Conservation (phyloP, 2,888 invertebrate species). For the Beris morrisii region DNA sequence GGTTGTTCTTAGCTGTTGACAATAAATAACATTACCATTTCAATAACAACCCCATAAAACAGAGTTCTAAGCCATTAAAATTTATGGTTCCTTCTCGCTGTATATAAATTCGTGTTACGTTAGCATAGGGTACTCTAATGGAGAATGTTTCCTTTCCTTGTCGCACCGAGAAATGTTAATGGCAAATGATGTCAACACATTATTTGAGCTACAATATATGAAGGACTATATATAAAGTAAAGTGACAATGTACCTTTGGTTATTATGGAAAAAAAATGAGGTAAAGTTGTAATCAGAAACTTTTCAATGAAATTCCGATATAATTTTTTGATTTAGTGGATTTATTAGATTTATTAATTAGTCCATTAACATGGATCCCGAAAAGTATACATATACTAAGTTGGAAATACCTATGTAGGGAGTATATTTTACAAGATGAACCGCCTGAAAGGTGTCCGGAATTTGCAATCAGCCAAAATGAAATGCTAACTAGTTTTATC, state of each 20-base stretch:
- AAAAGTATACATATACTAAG: too few relatives aligned
- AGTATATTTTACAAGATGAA: too few relatives aligned
- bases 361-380: too few relatives aligned
- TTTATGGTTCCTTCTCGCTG: constrained; percentile 29
- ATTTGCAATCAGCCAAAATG: too few relatives aligned
- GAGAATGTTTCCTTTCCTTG: constrained; percentile 19
- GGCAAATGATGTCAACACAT: constrained; percentile 30
- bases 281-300: too few relatives aligned
- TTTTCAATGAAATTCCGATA: too few relatives aligned
- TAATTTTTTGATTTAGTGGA: too few relatives aligned
- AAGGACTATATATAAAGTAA: constrained; percentile 24
- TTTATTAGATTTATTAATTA: too few relatives aligned
- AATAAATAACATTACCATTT: constrained; percentile 32
- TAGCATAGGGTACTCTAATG: constrained; percentile 9
- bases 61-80: constrained; percentile 31
- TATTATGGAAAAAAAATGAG: not conserved
- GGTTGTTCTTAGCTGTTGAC: constrained; percentile 32
- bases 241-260: constrained; percentile 9
- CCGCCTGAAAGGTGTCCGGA: too few relatives aligned
- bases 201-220: constrained; percentile 28
- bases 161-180: constrained; percentile 27
- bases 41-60: constrained; percentile 31
- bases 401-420: too few relatives aligned
- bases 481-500: too few relatives aligned
- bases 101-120: constrained; percentile 4